Percentiles rank a stretch among this genome's conserved stretches.
Evolutionary conservation across 35 echinoderm and acorn worm species (phyloP).

Genomic region (Chiridota heheva): DNA sequence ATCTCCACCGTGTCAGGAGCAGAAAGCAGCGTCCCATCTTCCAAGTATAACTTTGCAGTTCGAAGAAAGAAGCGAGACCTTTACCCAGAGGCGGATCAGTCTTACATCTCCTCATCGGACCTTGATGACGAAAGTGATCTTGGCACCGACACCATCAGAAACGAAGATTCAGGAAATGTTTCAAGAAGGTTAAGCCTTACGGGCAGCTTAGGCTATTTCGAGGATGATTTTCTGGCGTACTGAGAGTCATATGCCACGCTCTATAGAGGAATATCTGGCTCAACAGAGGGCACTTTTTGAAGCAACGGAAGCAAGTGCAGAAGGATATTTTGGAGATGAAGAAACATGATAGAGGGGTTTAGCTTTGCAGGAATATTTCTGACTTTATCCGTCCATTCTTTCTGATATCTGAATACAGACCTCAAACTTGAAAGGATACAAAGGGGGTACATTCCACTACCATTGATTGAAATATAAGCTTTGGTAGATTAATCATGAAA

Average conservation of each 20-base stretch:
- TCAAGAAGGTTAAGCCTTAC: conserved; percentile 22
- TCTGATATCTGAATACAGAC: too few relatives aligned
- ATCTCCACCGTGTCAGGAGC: conserved; percentile 8
- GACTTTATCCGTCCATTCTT: too few relatives aligned
- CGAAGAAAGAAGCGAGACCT: conserved; percentile 24
- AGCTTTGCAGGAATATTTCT: too few relatives aligned
- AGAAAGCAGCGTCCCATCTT: too few relatives aligned
- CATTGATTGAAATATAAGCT: too few relatives aligned
- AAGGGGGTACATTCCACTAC: too few relatives aligned
- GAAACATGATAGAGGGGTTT: too few relatives aligned
- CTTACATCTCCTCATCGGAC: conserved; percentile 26
- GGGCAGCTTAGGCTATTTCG: conserved; percentile 39
- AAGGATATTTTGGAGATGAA: too few relatives aligned
- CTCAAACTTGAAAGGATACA: too few relatives aligned
- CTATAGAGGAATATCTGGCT: conserved; percentile 40
- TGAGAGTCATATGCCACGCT: conserved; percentile 36
- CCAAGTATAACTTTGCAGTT: neutral
- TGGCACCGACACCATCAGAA: conserved; percentile 4
- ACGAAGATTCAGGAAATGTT: conserved; percentile 1
- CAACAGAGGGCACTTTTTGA: conserved; percentile 42
- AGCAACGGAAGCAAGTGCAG: conserved; percentile 4
- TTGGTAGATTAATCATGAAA: too few relatives aligned
- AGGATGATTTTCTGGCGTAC: conserved; percentile 48
- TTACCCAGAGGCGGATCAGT: conserved; percentile 37
- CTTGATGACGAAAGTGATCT: conserved; percentile 27